Conservation (phyloP, 2,888 invertebrate species). For the Sialis fuliginosa region DNA sequence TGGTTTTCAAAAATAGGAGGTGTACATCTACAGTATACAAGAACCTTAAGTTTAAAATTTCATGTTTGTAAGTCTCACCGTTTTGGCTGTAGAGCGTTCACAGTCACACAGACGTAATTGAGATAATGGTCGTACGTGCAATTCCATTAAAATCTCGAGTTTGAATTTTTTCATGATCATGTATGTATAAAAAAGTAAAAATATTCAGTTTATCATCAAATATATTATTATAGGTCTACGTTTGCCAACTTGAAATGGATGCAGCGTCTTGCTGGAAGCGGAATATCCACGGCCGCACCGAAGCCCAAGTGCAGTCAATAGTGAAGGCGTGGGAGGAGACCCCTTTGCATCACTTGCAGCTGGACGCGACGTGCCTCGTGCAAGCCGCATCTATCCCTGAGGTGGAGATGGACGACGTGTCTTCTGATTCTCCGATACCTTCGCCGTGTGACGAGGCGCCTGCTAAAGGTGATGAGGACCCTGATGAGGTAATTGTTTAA, state of each 20-base stretch:
- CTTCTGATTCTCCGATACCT: constrained; percentile 15
- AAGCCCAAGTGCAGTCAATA: constrained; percentile 60
- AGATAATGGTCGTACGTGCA: no score
- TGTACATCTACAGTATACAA: no score
- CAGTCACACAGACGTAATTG: no score
- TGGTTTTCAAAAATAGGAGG: no score
- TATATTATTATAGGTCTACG: constrained; percentile 52
- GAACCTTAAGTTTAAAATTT: no score
- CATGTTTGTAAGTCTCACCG: no score
- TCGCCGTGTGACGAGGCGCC: constrained; percentile 17
- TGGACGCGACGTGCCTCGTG: constrained; percentile 69
- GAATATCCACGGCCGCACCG: constrained; percentile 67
- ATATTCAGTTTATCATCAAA: no score
- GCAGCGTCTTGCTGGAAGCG: constrained; percentile 57
- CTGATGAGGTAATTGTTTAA: constrained; percentile 25
- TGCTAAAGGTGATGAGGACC: constrained; percentile 14
- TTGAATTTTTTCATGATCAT: no score
- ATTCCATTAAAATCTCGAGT: no score
- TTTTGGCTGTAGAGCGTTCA: no score
- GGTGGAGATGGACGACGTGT: constrained; percentile 66
- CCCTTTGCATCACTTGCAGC: constrained; percentile 59
- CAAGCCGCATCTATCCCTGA: constrained; percentile 70
- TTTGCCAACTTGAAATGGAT: constrained; percentile 76
- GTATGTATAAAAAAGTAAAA: no score
- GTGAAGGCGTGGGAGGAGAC: constrained; percentile 56